Evolutionary conservation across 2,888 invertebrate genomes (phyloP).

Genomic region (Phengaris arion): DNA sequence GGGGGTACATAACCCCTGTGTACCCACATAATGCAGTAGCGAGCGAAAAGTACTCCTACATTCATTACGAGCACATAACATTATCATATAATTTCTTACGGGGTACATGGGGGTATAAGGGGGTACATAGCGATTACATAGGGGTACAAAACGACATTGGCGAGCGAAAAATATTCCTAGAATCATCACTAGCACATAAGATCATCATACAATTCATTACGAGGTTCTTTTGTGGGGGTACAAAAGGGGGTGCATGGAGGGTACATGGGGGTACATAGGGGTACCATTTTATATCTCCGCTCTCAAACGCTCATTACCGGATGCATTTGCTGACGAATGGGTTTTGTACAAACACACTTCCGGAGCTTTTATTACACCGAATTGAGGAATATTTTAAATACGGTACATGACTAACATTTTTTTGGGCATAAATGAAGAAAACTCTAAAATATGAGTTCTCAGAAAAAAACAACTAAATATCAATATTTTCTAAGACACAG

Average conservation of each 20-base stretch:
- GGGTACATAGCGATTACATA: not conserved
- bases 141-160: not conserved
- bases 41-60: not conserved
- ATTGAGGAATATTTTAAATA: not conserved
- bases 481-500: too few species aligned
- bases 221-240: conserved; percentile 1
- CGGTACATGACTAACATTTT: too few species aligned
- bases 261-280: not conserved
- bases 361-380: conserved; percentile 23
- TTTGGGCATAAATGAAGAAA: too few species aligned
- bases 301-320: conserved; percentile 64
- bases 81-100: not conserved
- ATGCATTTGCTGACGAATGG: conserved; percentile 73
- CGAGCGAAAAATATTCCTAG: not conserved
- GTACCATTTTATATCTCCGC: conserved; percentile 15
- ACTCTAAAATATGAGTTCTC: too few species aligned
- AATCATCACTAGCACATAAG: not conserved
- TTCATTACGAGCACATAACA: not conserved
- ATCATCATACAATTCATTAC: conserved; percentile 3
- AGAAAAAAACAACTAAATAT: too few species aligned
- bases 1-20: not conserved
- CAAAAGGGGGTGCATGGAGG: not conserved
- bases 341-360: conserved; percentile 40
- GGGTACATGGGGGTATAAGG: not conserved
- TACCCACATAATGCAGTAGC: not conserved